A percentile compares a stretch with the other conserved stretches of the same genome.
Conservation (phyloP, 2,888 invertebrate species). For the Rhodophaea formosa region DNA sequence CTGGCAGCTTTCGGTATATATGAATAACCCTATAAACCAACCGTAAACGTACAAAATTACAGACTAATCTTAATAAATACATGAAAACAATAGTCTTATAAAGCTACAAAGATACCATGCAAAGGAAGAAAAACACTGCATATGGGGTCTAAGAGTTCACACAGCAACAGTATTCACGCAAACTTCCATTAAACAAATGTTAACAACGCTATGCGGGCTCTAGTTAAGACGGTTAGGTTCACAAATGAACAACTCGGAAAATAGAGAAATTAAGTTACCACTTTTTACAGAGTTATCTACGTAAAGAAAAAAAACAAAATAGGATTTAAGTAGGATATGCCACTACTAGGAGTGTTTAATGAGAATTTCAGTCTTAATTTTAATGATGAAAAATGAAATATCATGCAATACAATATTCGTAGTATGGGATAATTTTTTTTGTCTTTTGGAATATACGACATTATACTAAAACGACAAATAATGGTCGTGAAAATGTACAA, state of each 20-base stretch:
- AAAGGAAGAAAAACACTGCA: constrained; percentile 18
- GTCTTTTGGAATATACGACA: no score
- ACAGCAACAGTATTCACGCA: constrained; percentile 41
- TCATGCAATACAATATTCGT: neutral
- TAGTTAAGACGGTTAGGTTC: constrained; percentile 23
- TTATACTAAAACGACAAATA: no score
- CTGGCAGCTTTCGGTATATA: no score
- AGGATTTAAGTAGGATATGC: constrained; percentile 25
- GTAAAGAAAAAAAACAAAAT: constrained; percentile 31
- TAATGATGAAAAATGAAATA: neutral
- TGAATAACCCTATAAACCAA: no score
- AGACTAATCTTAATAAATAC: no score
- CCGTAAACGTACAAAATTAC: no score
- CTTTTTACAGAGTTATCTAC: constrained; percentile 60
- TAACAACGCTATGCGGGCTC: constrained; percentile 31
- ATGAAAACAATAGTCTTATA: neutral
- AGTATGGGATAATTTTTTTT: no score
- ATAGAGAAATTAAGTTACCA: constrained; percentile 77
- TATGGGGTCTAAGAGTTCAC: constrained; percentile 19
- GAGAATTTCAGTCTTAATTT: neutral
- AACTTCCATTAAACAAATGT: constrained; percentile 70
- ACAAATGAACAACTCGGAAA: constrained; percentile 41
- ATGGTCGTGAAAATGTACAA: no score
- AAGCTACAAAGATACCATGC: constrained; percentile 28
- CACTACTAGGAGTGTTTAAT: constrained; percentile 12